A percentile compares a stretch with the other conserved stretches of the same genome.
These are phyloP conservation scores for Phoenicopterus ruber DNA, from an alignment of 2,113 vertebrate species.

Conservation along the genomic window DNA sequence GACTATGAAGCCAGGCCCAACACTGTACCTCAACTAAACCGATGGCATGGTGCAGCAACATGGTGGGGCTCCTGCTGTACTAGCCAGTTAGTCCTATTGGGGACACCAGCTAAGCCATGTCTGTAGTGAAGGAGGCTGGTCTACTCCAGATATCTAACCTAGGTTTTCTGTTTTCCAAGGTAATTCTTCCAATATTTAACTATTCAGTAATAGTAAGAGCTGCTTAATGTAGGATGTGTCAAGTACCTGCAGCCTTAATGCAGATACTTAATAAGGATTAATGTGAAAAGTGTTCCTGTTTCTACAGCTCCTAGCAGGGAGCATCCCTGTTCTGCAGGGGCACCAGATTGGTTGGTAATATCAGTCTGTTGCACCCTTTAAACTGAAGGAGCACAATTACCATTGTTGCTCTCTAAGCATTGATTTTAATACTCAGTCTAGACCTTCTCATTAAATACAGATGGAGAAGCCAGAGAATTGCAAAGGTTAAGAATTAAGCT, in stretches of 20 bases:
- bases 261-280: background rate
- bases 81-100: background rate
- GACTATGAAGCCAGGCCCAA: background rate
- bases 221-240: background rate
- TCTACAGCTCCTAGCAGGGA: background rate
- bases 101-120: background rate
- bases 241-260: background rate
- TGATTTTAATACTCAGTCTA: background rate
- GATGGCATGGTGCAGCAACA: background rate
- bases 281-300: background rate
- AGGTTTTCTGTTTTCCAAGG: background rate
- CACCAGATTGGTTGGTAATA: background rate
- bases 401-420: background rate
- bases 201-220: background rate
- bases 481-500: background rate
- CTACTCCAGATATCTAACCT: background rate
- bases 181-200: background rate
- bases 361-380: background rate
- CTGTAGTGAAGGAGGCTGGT: background rate
- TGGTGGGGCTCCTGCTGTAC: background rate
- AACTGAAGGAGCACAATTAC: background rate
- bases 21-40: accelerated
- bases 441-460: background rate
- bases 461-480: background rate
- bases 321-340: background rate